A percentile compares a stretch with the other conserved stretches of the same genome.
Evolutionary conservation across 2,113 vertebrate species (phyloP).

Genomic region (Thamnophis sirtalis): DNA sequence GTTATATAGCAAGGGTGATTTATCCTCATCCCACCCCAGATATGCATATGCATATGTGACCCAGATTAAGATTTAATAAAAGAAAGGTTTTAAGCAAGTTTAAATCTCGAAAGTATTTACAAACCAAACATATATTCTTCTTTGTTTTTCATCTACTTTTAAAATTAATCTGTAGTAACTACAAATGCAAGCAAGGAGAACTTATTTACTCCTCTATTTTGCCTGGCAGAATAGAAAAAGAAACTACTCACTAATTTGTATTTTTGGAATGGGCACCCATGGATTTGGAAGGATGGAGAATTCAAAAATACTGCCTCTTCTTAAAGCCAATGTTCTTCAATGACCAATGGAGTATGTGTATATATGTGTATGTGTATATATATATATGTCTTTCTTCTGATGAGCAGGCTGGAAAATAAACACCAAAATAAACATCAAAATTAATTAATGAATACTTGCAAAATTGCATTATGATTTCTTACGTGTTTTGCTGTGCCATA

Average conservation of each 20-base stretch:
- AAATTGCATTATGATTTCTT: not conserved
- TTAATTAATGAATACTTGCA: not conserved
- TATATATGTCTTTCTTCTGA: not conserved
- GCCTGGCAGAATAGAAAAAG: not conserved
- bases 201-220: not conserved
- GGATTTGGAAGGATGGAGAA: not conserved
- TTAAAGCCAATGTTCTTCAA: not conserved
- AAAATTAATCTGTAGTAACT: not conserved
- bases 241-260: not conserved
- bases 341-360: conserved; percentile 1
- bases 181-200: not conserved
- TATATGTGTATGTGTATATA: no score
- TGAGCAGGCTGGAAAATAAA: not conserved
- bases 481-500: not conserved
- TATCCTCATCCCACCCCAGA: not conserved
- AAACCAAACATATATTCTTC: not conserved
- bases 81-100: not conserved
- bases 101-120: not conserved
- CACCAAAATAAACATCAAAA: not conserved
- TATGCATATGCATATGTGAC: not conserved
- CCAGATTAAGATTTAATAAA: not conserved
- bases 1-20: not conserved
- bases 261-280: not conserved
- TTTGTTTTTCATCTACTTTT: not conserved
- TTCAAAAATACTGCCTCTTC: not conserved